Evolutionary conservation across 2,888 invertebrate genomes (phyloP).

Genomic region (Agriopis aurantiaria): DNA sequence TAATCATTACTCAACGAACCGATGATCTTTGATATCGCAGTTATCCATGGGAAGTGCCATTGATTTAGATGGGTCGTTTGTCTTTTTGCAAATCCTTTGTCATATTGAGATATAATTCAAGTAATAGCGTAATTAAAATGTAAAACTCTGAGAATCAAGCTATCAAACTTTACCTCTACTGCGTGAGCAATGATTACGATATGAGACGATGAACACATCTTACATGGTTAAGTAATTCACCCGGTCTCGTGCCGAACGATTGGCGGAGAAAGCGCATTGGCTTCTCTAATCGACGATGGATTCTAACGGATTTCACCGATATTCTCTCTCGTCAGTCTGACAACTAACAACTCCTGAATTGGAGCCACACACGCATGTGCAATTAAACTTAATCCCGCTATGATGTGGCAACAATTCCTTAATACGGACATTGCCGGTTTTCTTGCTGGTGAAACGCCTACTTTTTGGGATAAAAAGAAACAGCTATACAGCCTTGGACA

Average conservation of each 20-base stretch:
- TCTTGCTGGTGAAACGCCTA: no score
- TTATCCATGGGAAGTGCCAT: background rate
- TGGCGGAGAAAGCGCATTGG: constrained; percentile 63
- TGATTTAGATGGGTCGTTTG: no score
- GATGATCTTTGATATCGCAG: no score
- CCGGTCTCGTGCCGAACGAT: constrained; percentile 56
- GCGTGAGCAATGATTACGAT: constrained; percentile 36
- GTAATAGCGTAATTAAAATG: background rate
- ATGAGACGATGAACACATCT: constrained; percentile 41
- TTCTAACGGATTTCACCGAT: constrained; percentile 70
- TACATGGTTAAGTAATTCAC: constrained; percentile 53
- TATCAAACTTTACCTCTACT: constrained; percentile 10
- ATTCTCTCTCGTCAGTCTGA: constrained; percentile 48
- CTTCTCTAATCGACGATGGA: constrained; percentile 56
- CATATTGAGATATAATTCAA: no score
- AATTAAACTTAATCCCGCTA: constrained; percentile 41
- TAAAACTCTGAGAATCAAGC: background rate
- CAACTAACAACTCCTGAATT: constrained; percentile 59
- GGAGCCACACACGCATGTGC: constrained; percentile 59
- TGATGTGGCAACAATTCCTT: constrained; percentile 3
- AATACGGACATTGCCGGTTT: background rate
- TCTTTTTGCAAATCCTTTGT: no score
- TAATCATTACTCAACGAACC: no score
- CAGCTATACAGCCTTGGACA: no score
- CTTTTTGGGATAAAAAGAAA: no score